Conservation (phyloP, 2,797 vertebrate genomes). For the Chelidonichthys spinosus region DNA sequence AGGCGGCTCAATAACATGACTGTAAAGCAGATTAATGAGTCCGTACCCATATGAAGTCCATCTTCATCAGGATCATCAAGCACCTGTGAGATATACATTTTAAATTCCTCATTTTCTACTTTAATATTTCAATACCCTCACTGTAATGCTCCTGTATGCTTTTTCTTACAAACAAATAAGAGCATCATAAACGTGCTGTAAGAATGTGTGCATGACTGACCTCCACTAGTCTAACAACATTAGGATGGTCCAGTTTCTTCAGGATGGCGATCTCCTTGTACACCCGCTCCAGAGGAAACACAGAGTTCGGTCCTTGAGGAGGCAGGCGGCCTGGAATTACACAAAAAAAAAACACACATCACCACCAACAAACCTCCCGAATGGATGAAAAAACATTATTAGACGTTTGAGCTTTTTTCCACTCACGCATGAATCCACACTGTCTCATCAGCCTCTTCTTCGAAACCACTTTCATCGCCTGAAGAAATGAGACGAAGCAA, state of each 20-base stretch:
- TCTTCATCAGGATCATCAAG: slow-evolving; percentile 96
- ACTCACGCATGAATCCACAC: slow-evolving; percentile 95
- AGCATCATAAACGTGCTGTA: background rate
- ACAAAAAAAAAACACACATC: slow-evolving; percentile 10
- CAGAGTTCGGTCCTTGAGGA: slow-evolving; percentile 83
- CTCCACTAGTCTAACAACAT: slow-evolving; percentile 95
- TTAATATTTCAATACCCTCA: background rate
- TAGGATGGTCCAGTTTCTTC: slow-evolving; percentile 95
- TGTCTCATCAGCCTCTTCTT: slow-evolving; percentile 96
- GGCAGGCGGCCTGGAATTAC: slow-evolving; percentile 88
- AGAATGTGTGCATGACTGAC: slow-evolving; percentile 72
- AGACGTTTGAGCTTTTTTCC: background rate
- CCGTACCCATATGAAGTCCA: slow-evolving; percentile 95
- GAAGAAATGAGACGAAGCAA: slow-evolving; percentile 14
- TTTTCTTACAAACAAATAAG: background rate
- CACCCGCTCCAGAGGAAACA: slow-evolving; percentile 88
- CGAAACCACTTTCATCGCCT: slow-evolving; percentile 99
- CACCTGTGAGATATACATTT: slow-evolving; percentile 84
- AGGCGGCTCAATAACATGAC: background rate
- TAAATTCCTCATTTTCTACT: background rate
- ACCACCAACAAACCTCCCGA: background rate
- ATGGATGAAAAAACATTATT: background rate
- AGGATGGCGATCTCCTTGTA: slow-evolving; percentile 98
- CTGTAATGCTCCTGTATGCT: too few relatives aligned
- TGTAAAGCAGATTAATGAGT: slow-evolving; percentile 9